Evolutionary conservation across 2,797 vertebrate species (phyloP).

Genomic region (Crenuchus spilurus): DNA sequence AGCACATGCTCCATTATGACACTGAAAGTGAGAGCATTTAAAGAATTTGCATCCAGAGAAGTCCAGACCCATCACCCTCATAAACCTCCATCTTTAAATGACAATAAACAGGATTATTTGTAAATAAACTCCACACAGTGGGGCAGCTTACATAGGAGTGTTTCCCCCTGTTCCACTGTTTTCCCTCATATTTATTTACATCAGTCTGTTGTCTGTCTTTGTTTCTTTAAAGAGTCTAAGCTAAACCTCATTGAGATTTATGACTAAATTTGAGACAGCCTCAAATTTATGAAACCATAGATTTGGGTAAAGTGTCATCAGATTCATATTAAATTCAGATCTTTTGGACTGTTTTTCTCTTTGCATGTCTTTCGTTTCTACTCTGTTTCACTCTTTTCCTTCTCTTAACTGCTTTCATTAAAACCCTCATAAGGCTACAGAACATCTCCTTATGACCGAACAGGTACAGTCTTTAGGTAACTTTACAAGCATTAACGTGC

Average conservation of each 20-base stretch:
- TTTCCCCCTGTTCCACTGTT: background rate
- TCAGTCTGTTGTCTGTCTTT: background rate
- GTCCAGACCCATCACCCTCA: too few relatives aligned
- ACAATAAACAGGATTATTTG: slow-evolving; percentile 5
- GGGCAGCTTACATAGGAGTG: too few relatives aligned
- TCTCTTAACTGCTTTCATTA: slow-evolving; percentile 77
- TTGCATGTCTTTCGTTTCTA: slow-evolving; percentile 62
- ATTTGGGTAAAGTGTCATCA: too few relatives aligned
- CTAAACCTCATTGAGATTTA: background rate
- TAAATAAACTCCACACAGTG: background rate
- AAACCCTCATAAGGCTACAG: slow-evolving; percentile 81
- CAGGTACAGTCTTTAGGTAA: slow-evolving; percentile 89
- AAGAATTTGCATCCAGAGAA: too few relatives aligned
- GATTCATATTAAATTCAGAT: too few relatives aligned
- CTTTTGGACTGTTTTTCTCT: slow-evolving; percentile 51
- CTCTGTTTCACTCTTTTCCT: slow-evolving; percentile 68
- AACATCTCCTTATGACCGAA: slow-evolving; percentile 87
- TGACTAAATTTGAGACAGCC: background rate
- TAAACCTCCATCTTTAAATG: background rate
- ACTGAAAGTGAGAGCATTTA: background rate
- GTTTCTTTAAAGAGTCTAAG: background rate
- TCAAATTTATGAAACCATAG: background rate
- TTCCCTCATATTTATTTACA: background rate
- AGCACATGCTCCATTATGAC: background rate
- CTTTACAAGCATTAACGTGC: slow-evolving; percentile 72